Conservation (phyloP, 2,888 invertebrate species). For the Dicycla oo region DNA sequence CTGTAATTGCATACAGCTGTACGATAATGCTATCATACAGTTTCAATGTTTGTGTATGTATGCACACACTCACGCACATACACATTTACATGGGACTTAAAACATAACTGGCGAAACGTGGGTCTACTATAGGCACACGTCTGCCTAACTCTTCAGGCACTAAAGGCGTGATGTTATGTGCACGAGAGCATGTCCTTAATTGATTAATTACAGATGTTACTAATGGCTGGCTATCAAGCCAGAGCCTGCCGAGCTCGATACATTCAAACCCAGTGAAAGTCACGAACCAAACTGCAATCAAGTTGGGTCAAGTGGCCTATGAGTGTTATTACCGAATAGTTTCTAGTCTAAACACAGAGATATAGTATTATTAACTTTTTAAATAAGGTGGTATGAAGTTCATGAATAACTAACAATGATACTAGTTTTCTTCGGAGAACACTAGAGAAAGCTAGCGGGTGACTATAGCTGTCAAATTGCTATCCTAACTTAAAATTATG, state of each 20-base stretch:
- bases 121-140: no score
- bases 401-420: no score
- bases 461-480: no score
- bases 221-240: not conserved
- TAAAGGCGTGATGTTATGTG: not conserved
- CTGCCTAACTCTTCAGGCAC: not conserved
- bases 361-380: not conserved
- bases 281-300: constrained; percentile 23
- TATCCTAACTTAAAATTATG: no score
- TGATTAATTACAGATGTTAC: not conserved
- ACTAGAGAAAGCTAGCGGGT: not conserved
- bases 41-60: no score
- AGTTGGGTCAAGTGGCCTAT: not conserved
- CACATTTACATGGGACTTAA: no score
- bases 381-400: no score
- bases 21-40: no score
- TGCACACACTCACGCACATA: no score
- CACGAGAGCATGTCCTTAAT: not conserved
- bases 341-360: not conserved
- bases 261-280: not conserved
- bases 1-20: no score
- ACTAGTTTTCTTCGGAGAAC: not conserved
- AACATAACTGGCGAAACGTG: no score
- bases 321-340: constrained; percentile 8
- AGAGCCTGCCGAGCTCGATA: not conserved